Base-by-base conservation (phyloP, 2,888 invertebrate species). In the Crocallis elinguaria region DNA sequence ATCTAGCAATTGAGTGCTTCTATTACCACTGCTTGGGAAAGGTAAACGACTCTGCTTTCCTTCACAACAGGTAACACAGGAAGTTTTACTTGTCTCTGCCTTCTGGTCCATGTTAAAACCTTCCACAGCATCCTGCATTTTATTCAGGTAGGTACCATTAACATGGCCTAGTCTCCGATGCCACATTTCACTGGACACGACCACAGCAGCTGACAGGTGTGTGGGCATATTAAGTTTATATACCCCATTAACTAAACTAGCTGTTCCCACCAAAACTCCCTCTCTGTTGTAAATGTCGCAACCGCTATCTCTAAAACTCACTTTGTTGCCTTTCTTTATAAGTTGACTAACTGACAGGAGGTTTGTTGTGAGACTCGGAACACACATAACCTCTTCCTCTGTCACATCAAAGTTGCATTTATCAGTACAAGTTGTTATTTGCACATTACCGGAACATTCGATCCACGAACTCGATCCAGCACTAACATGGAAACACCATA, bases 321-420 rank as follows among this genome's bases (percentile, higher is more conserved):
- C 61, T 17, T 16, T 56, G 19, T 62, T 65, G 0, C 61, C 57
- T 12, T 49, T 59, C 0, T 17, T 25, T 5, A 64, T 55, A 1
- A 67, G 27, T 35, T 63, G 44, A 27, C 72, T 70, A 0, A 70
- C 67, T 0, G 58, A 63, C 1, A 60, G 6, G 0, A 63, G 8
- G 6, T 57, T 62, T 1, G 57, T 63, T 0, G 58, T 53, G 0
- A 73, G 23, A 4, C 39, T 55, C 6, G 67, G 70, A 1, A 70
- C 54, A 39, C 63, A 73, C 11, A 69, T 37, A 0, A 69, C 63
- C 9, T 54, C 35, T 13, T 57, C 41, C 0, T 67, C 48, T 3
- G 19, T 19, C 0, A 66, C 43, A 2, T 64, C 57, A 11, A 43
- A 58, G 0, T 66, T 25, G 0, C 9, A 16, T 1, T 46, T n/a